These are phyloP conservation scores for Eonycteris spelaea DNA, from an alignment of 2,113 vertebrate genomes.

Conservation along the genomic window DNA sequence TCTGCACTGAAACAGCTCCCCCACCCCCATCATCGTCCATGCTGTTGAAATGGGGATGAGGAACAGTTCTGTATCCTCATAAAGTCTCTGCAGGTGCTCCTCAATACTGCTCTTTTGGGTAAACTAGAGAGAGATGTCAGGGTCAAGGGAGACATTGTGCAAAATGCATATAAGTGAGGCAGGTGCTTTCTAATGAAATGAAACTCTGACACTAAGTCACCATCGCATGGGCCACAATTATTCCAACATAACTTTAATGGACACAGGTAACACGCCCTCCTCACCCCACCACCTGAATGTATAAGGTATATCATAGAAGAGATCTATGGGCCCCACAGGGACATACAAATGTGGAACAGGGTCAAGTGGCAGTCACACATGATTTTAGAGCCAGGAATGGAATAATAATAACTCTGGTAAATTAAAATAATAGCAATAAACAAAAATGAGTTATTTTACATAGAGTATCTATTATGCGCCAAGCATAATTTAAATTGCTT, in stretches of 20 bases:
- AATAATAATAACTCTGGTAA: background rate
- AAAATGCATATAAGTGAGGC: background rate
- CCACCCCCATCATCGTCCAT: too few species aligned
- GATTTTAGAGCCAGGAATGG: background rate
- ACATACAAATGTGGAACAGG: background rate
- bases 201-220: background rate
- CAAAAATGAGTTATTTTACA: background rate
- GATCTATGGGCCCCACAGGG: background rate
- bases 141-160: background rate
- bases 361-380: background rate
- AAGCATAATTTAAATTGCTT: background rate
- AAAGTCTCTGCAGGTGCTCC: background rate
- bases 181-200: background rate
- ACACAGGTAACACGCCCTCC: background rate
- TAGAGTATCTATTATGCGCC: background rate
- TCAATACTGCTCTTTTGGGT: background rate
- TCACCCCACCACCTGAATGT: background rate
- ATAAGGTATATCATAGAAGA: background rate
- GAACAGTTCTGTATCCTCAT: too few species aligned
- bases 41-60: accelerated
- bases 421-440: background rate
- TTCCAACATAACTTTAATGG: background rate
- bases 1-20: background rate
- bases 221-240: background rate
- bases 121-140: background rate